Evolutionary conservation across 2,888 invertebrate species (phyloP).

Genomic region (Rhyacophila evoluta): DNA sequence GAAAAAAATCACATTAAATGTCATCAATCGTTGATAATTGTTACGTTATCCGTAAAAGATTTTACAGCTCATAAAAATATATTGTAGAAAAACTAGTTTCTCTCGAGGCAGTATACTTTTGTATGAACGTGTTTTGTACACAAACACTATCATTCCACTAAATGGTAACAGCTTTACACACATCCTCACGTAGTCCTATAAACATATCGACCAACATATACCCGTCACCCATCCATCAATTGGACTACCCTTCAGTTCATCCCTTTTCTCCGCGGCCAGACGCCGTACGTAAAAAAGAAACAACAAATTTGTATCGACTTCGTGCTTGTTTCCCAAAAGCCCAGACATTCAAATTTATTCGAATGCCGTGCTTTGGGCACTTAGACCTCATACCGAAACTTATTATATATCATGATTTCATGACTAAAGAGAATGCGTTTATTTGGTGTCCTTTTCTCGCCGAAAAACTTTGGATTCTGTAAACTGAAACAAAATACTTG

Average conservation of each 20-base stretch:
- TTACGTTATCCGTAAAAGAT: conserved; percentile 3
- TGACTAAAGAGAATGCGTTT: neutral
- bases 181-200: conserved; percentile 44
- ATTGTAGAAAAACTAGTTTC: conserved; percentile 14
- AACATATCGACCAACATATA: conserved; percentile 20
- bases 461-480: neutral
- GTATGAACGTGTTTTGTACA: conserved; percentile 43
- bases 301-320: neutral
- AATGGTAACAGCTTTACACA: conserved; percentile 46
- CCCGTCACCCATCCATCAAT: conserved; percentile 13
- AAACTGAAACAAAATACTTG: conserved; percentile 10
- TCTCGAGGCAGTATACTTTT: neutral
- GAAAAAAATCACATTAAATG: neutral
- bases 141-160: conserved; percentile 51
- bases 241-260: conserved; percentile 5
- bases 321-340: neutral
- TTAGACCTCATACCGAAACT: conserved; percentile 39
- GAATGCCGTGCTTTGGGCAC: conserved; percentile 47
- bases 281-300: neutral
- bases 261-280: neutral
- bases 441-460: neutral
- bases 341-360: conserved; percentile 52
- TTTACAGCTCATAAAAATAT: conserved; percentile 1
- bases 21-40: conserved; percentile 19
- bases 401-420: conserved; percentile 37